Evolutionary conservation across 1,140 invertebrate genomes (phyloP).

Genomic region (Drosophila serrata): DNA sequence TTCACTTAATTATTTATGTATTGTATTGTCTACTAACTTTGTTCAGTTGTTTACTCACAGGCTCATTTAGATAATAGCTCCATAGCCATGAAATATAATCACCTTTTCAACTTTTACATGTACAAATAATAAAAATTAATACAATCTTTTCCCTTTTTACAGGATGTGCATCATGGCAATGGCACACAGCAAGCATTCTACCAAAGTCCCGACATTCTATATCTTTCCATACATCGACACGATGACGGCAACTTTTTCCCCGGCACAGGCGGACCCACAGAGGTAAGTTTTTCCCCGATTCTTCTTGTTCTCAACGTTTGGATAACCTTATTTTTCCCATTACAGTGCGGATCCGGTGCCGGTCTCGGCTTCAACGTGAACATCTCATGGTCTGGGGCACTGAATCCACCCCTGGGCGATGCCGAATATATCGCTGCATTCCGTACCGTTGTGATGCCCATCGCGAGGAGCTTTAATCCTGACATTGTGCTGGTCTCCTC

Average conservation of each 20-base stretch:
- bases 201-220: slow-evolving; percentile 96
- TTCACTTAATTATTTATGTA: neutral
- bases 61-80: no score
- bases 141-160: neutral
- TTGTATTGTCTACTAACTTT: neutral
- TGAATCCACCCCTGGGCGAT: slow-evolving; percentile 97
- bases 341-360: slow-evolving; percentile 92
- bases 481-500: slow-evolving; percentile 98
- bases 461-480: slow-evolving; percentile 96
- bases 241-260: slow-evolving; percentile 99
- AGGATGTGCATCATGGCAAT: slow-evolving; percentile 99
- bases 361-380: slow-evolving; percentile 99
- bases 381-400: slow-evolving; percentile 96
- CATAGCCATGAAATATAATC: no score
- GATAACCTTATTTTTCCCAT: neutral
- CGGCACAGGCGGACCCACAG: slow-evolving; percentile 96
- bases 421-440: slow-evolving; percentile 99
- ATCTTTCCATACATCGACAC: slow-evolving; percentile 99
- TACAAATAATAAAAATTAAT: no score
- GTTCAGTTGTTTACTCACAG: no score
- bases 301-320: neutral
- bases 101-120: no score
- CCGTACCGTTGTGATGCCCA: slow-evolving; percentile 96
- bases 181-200: slow-evolving; percentile 99
- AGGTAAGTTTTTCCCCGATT: slow-evolving; percentile 86